Percentiles rank a stretch among this genome's conserved stretches.
phyloP scores from a whole-genome alignment of 2,797 vertebrate genomes.

The Artibeus lituratus region DNA sequence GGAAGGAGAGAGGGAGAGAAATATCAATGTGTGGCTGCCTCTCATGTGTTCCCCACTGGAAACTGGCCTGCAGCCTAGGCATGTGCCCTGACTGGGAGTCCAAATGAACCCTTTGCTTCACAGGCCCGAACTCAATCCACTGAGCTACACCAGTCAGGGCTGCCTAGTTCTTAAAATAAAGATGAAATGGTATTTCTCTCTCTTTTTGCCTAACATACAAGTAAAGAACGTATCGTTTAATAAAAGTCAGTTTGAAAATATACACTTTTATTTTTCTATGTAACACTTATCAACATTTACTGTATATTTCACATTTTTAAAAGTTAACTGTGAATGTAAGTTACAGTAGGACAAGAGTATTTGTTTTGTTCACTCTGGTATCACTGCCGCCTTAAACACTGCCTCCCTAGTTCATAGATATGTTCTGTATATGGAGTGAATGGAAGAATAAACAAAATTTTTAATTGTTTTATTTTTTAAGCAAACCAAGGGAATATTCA shows the following conservation, averaged over 20 bases:
- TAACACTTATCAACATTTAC: background rate
- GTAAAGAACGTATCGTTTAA: background rate
- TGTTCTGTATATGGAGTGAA: background rate
- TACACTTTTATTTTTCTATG: background rate
- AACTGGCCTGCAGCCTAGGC: too few species aligned
- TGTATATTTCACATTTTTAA: background rate
- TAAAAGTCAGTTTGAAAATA: constrained; percentile 29
- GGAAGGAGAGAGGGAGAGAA: too few species aligned
- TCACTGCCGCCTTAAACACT: background rate
- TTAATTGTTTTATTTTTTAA: background rate
- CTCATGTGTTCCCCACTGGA: too few species aligned
- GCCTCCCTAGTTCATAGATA: background rate
- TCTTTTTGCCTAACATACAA: background rate
- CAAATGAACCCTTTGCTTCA: too few species aligned
- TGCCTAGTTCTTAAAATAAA: constrained; percentile 18
- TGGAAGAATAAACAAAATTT: background rate
- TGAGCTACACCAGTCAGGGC: too few species aligned
- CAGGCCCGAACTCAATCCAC: too few species aligned
- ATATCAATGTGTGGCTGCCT: too few species aligned
- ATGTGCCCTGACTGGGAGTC: too few species aligned
- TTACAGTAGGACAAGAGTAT: background rate
- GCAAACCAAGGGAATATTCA: background rate
- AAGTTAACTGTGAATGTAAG: background rate
- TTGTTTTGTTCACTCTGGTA: background rate
- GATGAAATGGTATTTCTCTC: constrained; percentile 16